Conservation (phyloP, 2,797 vertebrate genomes). For the Eremophila alpestris region DNA sequence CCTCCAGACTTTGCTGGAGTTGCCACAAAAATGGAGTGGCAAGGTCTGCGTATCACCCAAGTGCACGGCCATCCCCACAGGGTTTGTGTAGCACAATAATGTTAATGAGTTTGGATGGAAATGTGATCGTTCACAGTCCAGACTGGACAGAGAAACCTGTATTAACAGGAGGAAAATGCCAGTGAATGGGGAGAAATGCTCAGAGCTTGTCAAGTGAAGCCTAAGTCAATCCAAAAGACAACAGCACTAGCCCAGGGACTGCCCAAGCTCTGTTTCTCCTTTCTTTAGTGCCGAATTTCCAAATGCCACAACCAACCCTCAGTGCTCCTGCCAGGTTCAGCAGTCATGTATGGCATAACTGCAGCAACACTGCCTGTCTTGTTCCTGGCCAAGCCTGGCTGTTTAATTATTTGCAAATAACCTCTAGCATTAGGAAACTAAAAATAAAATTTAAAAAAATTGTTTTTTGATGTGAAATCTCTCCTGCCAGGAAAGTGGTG, state of each 20-base stretch:
- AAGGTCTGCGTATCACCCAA: not conserved
- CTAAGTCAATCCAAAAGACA: not conserved
- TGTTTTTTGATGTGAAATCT: not conserved
- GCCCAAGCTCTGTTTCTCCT: not conserved
- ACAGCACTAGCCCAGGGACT: too few relatives aligned
- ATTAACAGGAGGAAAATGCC: not conserved
- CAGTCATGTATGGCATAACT: accelerated
- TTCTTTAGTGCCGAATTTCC: not conserved
- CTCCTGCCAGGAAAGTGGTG: not conserved
- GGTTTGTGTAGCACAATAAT: not conserved
- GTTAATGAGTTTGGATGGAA: not conserved
- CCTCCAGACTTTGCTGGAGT: not conserved
- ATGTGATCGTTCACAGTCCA: not conserved
- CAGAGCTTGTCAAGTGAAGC: not conserved
- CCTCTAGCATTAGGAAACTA: not conserved
- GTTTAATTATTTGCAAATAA: not conserved
- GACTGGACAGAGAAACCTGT: not conserved
- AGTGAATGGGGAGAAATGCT: accelerated
- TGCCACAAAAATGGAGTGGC: not conserved
- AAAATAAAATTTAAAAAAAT: not conserved
- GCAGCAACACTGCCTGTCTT: not conserved
- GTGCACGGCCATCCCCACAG: accelerated
- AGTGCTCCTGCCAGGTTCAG: not conserved
- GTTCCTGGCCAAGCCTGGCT: not conserved
- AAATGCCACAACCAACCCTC: not conserved